Base-by-base conservation (phyloP, 2,113 vertebrate species). In the Cyanistes caeruleus region DNA sequence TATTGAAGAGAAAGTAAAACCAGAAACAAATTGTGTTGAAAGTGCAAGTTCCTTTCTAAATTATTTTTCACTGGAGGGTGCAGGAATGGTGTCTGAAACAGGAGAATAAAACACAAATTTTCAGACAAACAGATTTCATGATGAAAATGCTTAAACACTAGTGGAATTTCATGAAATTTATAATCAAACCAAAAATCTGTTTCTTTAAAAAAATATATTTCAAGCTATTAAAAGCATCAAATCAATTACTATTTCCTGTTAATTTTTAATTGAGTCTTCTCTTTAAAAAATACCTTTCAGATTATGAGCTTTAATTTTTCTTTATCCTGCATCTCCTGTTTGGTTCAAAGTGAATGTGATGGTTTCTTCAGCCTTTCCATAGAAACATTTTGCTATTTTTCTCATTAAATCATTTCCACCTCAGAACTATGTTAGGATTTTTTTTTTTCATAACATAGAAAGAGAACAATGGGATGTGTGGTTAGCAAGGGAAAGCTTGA, bases 1-100 rank as follows among this genome's bases (percentile, higher is more conserved):
- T 5, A 39, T 8, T 73, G 22, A 78, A 87, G 5, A 83, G 65
- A 85, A 70, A 60, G 2, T 64, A 83, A 91, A 91, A 30, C 4
- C 1, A 28, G 17, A 60, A 89, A 69, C 31, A 33, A 10, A 23
- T 23, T 52, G 2, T 44, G 8, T 58, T 51, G 24, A 39, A 87
- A 69, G 4, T 49, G 9, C 2, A 92, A 58, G 31, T 41, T 6
- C 3, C 1, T 6, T 64, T 72, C 41, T 73, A 65, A 21, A 41
- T 23, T 73, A 35, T 62, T 84, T 88, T 58, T 15, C 22, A 48
- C 15, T 48, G 11, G 11, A 65, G 4, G 5, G 8, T 0, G 0
- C 15, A 8, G 5, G 2, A 3, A 4, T 49, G 6, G 2, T 56
- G 4, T 58, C 18, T 2, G 15, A 85, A 79, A 56, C 4, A 65